Base-by-base conservation (phyloP, 2,113 vertebrate species). In the Electrona antarctica region DNA sequence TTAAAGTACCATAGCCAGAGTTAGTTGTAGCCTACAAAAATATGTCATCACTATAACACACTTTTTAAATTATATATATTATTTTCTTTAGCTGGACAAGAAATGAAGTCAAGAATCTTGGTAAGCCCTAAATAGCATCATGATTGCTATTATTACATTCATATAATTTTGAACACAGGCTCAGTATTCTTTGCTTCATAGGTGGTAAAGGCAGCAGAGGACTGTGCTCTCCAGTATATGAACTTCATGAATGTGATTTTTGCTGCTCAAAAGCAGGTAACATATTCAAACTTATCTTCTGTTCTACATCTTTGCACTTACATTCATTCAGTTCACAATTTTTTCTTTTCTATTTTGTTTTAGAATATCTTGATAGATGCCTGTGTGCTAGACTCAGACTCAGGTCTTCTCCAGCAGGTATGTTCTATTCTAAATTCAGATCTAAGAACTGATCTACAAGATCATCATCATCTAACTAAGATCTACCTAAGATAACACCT, bases 201-300 rank as follows among this genome's bases (percentile, higher is more conserved):
- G 98, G 97, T 99, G 67, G 94, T 99, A 49, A 98, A 98, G 92
- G 96, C 98, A 2, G 95, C 98, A 0, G 96, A 98, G 65, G 97
- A 99, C 88, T 97, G 95, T 0, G 93, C 97, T 0, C 63, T 94
- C 41, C 98, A 99, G 69, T 99, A 99, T 62, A 99, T 99, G 98
- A 98, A 98, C 90, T 98, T 99, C 86, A 99, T 99, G 98, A 99
- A 99, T 3, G 95, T 97, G 62, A 96, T 98, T 91, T 99, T 99
- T 2, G 97, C 97, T 0, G 96, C 98, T 11, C 98, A 99, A 81
- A 99, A 98, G 49, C 96, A 98, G 95, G 98, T 98, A 77, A 83
- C 21, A 1, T 1, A 0, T 4, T 62, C 52, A 13, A 14, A 9
- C 61, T 9, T 47, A 7, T 21, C 12, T 7, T 58, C 0, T 56